Percentiles rank a stretch among this genome's conserved stretches.
phyloP scores from a whole-genome alignment of 1,140 invertebrate genomes.

The Melipona quadrifasciata region DNA sequence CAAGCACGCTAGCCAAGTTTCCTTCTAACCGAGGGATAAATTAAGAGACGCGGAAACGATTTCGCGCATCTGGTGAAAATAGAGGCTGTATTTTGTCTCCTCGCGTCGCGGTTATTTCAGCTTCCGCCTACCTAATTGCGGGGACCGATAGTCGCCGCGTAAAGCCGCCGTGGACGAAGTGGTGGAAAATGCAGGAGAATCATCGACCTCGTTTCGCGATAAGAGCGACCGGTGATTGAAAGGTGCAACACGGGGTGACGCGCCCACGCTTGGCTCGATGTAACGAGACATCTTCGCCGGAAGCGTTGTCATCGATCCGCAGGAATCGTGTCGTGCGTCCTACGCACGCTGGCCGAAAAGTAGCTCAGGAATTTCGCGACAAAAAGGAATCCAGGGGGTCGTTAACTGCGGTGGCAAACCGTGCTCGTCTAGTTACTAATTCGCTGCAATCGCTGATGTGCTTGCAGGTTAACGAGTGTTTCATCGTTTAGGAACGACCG shows the following conservation, averaged over 20 bases:
- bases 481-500: not conserved
- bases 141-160: not conserved
- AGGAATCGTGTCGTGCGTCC: not conserved
- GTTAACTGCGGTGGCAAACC: not conserved
- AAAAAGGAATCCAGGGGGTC: not conserved
- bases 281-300: conserved; percentile 42
- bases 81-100: not conserved
- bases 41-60: too few species aligned
- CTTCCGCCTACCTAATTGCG: not conserved
- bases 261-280: conserved; percentile 7
- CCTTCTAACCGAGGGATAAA: too few species aligned
- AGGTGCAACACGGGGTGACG: conserved; percentile 21
- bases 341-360: not conserved
- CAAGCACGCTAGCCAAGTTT: not conserved
- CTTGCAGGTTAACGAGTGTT: not conserved
- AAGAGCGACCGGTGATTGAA: conserved; percentile 43
- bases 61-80: not conserved
- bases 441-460: not conserved
- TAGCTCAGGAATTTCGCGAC: not conserved
- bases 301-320: conserved; percentile 45
- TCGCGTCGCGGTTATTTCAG: not conserved
- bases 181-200: conserved; percentile 8
- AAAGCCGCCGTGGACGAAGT: not conserved
- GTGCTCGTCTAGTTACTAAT: not conserved
- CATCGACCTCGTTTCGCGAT: conserved; percentile 29